phyloP scores from a whole-genome alignment of 2,113 vertebrate genomes.

The Paracanthobrama guichenoti region DNA sequence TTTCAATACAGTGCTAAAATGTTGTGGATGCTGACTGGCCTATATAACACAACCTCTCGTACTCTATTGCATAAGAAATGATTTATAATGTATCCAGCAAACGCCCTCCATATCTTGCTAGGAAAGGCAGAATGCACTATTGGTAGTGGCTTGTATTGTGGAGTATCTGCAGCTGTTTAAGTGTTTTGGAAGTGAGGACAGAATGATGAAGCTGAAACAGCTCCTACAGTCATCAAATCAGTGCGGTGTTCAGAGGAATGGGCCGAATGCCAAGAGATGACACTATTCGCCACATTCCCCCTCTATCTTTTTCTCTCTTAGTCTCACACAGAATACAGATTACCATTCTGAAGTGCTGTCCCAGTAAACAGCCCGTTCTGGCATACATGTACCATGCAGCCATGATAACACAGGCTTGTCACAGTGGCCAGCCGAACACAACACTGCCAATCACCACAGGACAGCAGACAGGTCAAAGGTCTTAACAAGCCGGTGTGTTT shows the following conservation, averaged over 20 bases:
- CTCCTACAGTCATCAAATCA: slow-evolving; percentile 25
- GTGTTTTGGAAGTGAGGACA: slow-evolving; percentile 27
- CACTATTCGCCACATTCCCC: neutral
- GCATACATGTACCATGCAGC: neutral
- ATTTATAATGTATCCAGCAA: neutral
- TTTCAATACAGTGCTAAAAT: neutral
- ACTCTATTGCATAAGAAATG: neutral
- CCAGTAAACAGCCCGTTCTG: slow-evolving; percentile 5
- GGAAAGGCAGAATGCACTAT: neutral
- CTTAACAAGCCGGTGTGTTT: slow-evolving; percentile 63
- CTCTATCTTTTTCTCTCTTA: slow-evolving; percentile 27
- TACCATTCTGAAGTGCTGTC: neutral
- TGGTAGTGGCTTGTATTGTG: slow-evolving; percentile 3
- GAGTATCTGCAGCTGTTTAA: neutral
- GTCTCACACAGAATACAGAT: slow-evolving; percentile 26
- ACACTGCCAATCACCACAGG: slow-evolving; percentile 35
- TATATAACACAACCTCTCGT: neutral
- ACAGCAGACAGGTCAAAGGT: slow-evolving; percentile 40
- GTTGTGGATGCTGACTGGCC: neutral
- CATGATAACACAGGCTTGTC: slow-evolving; percentile 18
- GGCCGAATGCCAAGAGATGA: neutral
- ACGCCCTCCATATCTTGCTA: neutral
- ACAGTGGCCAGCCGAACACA: slow-evolving; percentile 30
- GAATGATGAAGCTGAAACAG: slow-evolving; percentile 21
- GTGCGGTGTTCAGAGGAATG: neutral